A percentile compares a stretch with the other conserved stretches of the same genome.
These are phyloP conservation scores for Macropis europaea DNA, from an alignment of 2,888 invertebrate genomes.

Conservation along the genomic window DNA sequence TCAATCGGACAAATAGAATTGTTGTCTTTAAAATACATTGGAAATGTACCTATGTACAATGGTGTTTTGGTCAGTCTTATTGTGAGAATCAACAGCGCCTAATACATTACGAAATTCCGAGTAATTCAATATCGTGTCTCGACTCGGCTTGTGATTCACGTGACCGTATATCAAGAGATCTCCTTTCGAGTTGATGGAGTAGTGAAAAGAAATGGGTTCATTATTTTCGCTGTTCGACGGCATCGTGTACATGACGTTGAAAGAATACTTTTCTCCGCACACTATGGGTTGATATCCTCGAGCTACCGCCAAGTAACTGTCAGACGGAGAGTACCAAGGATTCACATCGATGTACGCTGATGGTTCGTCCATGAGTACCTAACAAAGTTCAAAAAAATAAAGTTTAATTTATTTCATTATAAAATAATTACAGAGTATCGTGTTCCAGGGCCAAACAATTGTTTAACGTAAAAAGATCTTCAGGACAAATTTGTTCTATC, in stretches of 20 bases:
- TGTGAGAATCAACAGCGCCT: slow-evolving; percentile 68
- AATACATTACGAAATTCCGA: slow-evolving; percentile 75
- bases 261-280: slow-evolving; percentile 77
- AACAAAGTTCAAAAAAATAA: background rate
- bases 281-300: slow-evolving; percentile 74
- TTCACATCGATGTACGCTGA: slow-evolving; percentile 75
- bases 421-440: no score
- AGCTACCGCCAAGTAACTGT: slow-evolving; percentile 74
- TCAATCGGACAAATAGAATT: no score
- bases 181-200: slow-evolving; percentile 76
- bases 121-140: slow-evolving; percentile 74
- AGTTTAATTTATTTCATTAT: background rate
- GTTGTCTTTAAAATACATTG: background rate
- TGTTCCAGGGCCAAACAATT: no score
- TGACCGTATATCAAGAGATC: slow-evolving; percentile 75
- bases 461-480: no score
- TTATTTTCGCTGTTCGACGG: slow-evolving; percentile 56
- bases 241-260: slow-evolving; percentile 77
- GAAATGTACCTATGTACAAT: slow-evolving; percentile 70
- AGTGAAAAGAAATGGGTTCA: slow-evolving; percentile 73
- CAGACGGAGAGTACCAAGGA: slow-evolving; percentile 76
- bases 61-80: slow-evolving; percentile 66
- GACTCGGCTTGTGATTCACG: slow-evolving; percentile 74
- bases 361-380: slow-evolving; percentile 78
- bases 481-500: no score